phyloP scores from a whole-genome alignment of 2,888 invertebrate species.

The Drosophila subquinaria region DNA sequence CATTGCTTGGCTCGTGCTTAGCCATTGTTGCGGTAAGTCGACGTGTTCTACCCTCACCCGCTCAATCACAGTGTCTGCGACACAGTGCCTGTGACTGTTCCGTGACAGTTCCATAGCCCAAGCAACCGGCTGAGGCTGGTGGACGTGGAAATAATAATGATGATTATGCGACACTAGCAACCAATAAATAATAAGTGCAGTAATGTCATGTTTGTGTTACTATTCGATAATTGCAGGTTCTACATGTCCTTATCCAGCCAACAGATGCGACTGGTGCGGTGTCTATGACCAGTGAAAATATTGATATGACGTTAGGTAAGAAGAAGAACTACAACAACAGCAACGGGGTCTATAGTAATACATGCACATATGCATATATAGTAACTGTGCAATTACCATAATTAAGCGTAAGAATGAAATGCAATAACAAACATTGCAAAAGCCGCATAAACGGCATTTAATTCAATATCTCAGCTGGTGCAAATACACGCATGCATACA shows the following conservation, averaged over 20 bases:
- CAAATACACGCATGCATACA: slow-evolving; percentile 2
- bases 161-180: background rate
- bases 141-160: slow-evolving; percentile 32
- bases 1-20: slow-evolving; percentile 62
- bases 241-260: slow-evolving; percentile 89
- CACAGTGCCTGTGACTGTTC: slow-evolving; percentile 28
- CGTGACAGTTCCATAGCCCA: background rate
- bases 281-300: slow-evolving; percentile 91
- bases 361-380: too few relatives aligned
- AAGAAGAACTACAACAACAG: background rate
- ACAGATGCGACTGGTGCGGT: slow-evolving; percentile 91
- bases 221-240: slow-evolving; percentile 69
- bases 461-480: slow-evolving; percentile 44
- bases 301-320: slow-evolving; percentile 94
- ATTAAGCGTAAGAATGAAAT: slow-evolving; percentile 10
- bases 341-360: background rate
- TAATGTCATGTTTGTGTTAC: background rate
- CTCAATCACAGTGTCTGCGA: slow-evolving; percentile 20
- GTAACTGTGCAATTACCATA: background rate
- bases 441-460: slow-evolving; percentile 25
- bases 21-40: slow-evolving; percentile 74
- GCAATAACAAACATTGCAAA: slow-evolving; percentile 18
- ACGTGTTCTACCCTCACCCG: slow-evolving; percentile 65
- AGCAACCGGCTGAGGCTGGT: slow-evolving; percentile 31
- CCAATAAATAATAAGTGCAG: background rate